phyloP scores from a whole-genome alignment of 1,140 invertebrate species.

The Pseudomyrmex cubaensis region DNA sequence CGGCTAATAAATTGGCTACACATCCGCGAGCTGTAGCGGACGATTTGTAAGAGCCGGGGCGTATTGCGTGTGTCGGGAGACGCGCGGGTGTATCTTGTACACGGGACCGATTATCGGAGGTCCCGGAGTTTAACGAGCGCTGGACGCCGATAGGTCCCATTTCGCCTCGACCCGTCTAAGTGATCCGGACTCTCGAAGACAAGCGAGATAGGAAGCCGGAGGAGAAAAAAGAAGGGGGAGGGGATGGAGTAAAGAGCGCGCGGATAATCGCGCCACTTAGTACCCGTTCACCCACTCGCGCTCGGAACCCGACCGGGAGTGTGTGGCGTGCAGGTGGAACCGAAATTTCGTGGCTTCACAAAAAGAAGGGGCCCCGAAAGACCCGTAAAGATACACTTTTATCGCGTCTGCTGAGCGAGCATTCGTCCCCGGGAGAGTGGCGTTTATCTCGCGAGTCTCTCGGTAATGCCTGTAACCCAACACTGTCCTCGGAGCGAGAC shows the following conservation, averaged over 20 bases:
- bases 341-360: slow-evolving; percentile 48
- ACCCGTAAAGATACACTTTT: slow-evolving; percentile 67
- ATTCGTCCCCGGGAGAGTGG: slow-evolving; percentile 74
- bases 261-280: slow-evolving; percentile 69
- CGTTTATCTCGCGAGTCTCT: slow-evolving; percentile 73
- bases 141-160: slow-evolving; percentile 9
- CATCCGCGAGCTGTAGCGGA: slow-evolving; percentile 7
- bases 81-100: slow-evolving; percentile 24
- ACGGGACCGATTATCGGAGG: slow-evolving; percentile 54
- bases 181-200: slow-evolving; percentile 32
- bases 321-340: slow-evolving; percentile 55
- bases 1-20: slow-evolving; percentile 51
- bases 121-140: slow-evolving; percentile 33
- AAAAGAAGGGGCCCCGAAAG: slow-evolving; percentile 16
- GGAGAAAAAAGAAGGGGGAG: no score
- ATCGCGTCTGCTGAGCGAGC: slow-evolving; percentile 74
- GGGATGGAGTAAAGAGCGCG: slow-evolving; percentile 47
- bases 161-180: slow-evolving; percentile 19
- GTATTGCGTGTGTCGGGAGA: not conserved
- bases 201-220: slow-evolving; percentile 21
- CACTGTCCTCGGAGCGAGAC: slow-evolving; percentile 72
- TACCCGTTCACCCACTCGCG: slow-evolving; percentile 48
- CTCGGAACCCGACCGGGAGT: slow-evolving; percentile 40
- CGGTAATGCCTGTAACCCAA: slow-evolving; percentile 78
- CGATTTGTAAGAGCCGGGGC: slow-evolving; percentile 64